Evolutionary conservation across 2,888 invertebrate species (phyloP).

Genomic region (Bembecia ichneumoniformis): DNA sequence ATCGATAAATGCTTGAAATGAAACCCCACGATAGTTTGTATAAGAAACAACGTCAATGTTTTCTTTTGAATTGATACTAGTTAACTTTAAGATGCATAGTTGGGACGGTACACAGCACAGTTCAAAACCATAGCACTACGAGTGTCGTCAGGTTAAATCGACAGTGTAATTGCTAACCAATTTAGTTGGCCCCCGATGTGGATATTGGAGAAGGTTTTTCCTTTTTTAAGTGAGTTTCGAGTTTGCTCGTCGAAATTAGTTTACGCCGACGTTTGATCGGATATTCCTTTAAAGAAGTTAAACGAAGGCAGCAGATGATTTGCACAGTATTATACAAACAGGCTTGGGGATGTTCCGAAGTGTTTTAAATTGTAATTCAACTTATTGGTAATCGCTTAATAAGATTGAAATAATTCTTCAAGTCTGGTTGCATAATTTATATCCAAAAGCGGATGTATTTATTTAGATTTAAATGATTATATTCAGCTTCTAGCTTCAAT

Average conservation of each 20-base stretch:
- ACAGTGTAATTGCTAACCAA: constrained; percentile 60
- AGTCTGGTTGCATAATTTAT: no score
- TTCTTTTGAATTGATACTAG: no score
- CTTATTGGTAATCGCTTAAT: constrained; percentile 27
- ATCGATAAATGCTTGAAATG: no score
- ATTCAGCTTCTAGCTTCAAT: no score
- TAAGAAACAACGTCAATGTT: no score
- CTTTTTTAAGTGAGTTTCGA: constrained; percentile 50
- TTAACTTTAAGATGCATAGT: no score
- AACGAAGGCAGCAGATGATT: constrained; percentile 41
- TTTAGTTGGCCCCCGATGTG: constrained; percentile 45
- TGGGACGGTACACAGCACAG: neutral
- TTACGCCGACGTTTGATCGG: constrained; percentile 65
- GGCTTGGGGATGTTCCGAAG: constrained; percentile 17
- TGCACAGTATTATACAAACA: constrained; percentile 39
- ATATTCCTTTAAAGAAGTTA: constrained; percentile 65
- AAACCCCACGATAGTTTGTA: no score
- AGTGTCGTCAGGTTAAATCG: constrained; percentile 34
- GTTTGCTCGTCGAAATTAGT: constrained; percentile 67
- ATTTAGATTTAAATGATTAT: no score
- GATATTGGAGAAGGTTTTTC: constrained; percentile 44
- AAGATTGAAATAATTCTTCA: neutral
- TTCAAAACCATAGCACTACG: constrained; percentile 1
- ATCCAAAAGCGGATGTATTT: no score
- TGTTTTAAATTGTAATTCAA: constrained; percentile 36